Conservation (phyloP, 2,797 vertebrate genomes). For the Sebastiscus albofasciatus region DNA sequence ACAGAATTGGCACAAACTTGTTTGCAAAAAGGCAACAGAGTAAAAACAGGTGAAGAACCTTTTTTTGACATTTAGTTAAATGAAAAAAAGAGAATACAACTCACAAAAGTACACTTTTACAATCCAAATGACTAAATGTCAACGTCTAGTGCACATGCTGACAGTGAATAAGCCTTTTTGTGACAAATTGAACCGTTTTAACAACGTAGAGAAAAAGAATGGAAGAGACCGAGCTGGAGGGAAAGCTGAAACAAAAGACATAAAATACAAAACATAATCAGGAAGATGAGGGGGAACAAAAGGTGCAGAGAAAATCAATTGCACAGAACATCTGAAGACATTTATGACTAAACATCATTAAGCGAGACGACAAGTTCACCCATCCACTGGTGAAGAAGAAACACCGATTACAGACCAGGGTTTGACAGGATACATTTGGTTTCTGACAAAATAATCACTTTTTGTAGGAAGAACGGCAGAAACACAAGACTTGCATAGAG, state of each 20-base stretch:
- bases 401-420: neutral
- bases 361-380: slow-evolving; percentile 3
- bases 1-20: slow-evolving; percentile 73
- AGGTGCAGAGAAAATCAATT: slow-evolving; percentile 38
- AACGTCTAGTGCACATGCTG: slow-evolving; percentile 80
- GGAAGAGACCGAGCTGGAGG: slow-evolving; percentile 55
- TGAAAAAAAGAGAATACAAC: slow-evolving; percentile 66
- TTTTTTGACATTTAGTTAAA: slow-evolving; percentile 75
- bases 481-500: slow-evolving; percentile 76
- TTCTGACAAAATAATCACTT: neutral
- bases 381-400: neutral
- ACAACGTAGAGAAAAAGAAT: slow-evolving; percentile 49
- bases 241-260: slow-evolving; percentile 57
- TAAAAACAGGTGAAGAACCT: slow-evolving; percentile 71
- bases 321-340: slow-evolving; percentile 41
- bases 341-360: neutral
- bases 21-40: slow-evolving; percentile 72
- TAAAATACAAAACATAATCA: slow-evolving; percentile 12
- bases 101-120: slow-evolving; percentile 73
- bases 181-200: slow-evolving; percentile 64
- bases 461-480: slow-evolving; percentile 25
- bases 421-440: slow-evolving; percentile 24
- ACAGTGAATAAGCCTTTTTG: slow-evolving; percentile 64
- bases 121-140: slow-evolving; percentile 80
- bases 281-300: slow-evolving; percentile 4